These are phyloP conservation scores for Pseudococcus longispinus DNA, from an alignment of 2,888 invertebrate species.

Conservation along the genomic window DNA sequence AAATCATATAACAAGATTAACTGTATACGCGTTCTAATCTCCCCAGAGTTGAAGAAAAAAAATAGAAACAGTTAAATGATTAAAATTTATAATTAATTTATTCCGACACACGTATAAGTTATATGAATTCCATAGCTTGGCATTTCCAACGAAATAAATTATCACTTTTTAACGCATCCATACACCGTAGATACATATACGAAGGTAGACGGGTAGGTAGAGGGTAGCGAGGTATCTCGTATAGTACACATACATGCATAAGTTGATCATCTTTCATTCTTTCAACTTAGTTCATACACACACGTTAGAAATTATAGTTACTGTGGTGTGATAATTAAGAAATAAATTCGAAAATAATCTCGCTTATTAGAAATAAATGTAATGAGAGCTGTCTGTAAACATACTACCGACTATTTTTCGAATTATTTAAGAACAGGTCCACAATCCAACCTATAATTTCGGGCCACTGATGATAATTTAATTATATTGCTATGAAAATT, in stretches of 20 bases:
- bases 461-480: slow-evolving; percentile 36
- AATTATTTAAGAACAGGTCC: slow-evolving; percentile 25
- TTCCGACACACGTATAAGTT: neutral
- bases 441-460: slow-evolving; percentile 28
- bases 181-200: neutral
- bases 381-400: slow-evolving; percentile 42
- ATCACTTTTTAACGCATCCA: slow-evolving; percentile 23
- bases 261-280: slow-evolving; percentile 34
- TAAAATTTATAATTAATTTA: slow-evolving; percentile 28
- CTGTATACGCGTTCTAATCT: neutral
- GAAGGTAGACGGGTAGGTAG: neutral
- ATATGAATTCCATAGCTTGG: neutral
- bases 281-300: slow-evolving; percentile 8
- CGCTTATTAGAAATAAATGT: slow-evolving; percentile 30
- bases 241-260: neutral
- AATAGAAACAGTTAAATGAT: slow-evolving; percentile 4
- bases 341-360: slow-evolving; percentile 41
- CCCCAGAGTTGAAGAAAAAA: neutral
- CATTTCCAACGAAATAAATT: neutral
- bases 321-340: slow-evolving; percentile 41
- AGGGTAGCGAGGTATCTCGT: neutral
- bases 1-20: slow-evolving; percentile 10
- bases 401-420: slow-evolving; percentile 38
- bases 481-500: slow-evolving; percentile 30
- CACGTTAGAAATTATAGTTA: slow-evolving; percentile 12